Evolutionary conservation across 2,888 invertebrate species (phyloP), one percentile per base, ranked within the genome.

Genomic region (Lamellibrachia columna): DNA sequence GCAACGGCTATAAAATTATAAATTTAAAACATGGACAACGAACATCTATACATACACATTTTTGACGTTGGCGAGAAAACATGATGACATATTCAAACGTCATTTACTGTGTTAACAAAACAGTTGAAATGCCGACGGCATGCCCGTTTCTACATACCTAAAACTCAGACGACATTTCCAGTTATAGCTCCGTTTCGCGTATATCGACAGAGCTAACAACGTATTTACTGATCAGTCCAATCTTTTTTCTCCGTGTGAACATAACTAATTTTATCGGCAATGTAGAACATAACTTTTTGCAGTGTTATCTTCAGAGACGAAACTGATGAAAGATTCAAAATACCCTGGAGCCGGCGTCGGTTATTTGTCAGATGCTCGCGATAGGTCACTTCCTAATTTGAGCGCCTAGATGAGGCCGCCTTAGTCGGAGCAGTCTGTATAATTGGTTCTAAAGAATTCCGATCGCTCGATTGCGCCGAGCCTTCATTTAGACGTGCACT

Each of bases 111-210:
- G 75, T n/a, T 15, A 6, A 22, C 22, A 22, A 75, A 22, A 75
- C 75, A 75, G n/a, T 75, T 75, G 75, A 75, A 75, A 75, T 75
- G 75, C 75, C 75, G 58, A 58, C 58, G 22, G 75, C 75, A 75
- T 22, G 40, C 22, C 6, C n/a, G 75, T 75, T 75, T 75, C 22
- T 22, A n/a, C 75, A 75, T 75, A 75, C 22, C 75, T 15, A 75
- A 15, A 75, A 75, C 4, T 75, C 22, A 3, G 75, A 75, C 75
- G 4, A 75, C 75, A 75, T 75, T 11, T 75, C 75, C n/a, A 15
- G 15, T 75, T 75, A 75, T 75, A n/a, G n/a, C 75, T 22, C 3
- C 22, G n/a, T 15, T 75, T 15, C 75, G 4, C n/a, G n/a, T 75
- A 75, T 1, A 75, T n/a, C 22, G 22, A 75, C 15, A 75, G 15